Conservation (phyloP, 2,797 vertebrate genomes). For the Neosilurus hyrtlii region DNA sequence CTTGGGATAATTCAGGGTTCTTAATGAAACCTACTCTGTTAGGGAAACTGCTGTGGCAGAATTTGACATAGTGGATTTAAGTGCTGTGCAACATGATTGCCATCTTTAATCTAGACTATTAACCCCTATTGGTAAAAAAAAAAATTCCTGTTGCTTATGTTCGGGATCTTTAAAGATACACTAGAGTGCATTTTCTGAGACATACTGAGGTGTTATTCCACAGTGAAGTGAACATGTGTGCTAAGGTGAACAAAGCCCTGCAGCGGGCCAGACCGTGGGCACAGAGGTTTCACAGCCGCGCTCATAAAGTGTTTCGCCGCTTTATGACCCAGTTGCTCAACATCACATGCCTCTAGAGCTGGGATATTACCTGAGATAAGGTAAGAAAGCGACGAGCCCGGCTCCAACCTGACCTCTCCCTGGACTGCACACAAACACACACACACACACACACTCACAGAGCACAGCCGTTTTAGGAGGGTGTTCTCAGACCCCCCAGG, state of each 20-base stretch:
- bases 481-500: constrained; percentile 45
- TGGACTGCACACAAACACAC: constrained; percentile 22
- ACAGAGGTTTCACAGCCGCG: constrained; percentile 58
- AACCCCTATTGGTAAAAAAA: neutral
- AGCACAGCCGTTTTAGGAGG: constrained; percentile 24
- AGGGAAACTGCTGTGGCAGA: neutral
- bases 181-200: neutral
- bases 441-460: constrained; percentile 38
- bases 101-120: neutral
- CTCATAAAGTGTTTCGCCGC: constrained; percentile 69
- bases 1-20: neutral
- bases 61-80: neutral
- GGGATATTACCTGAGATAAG: constrained; percentile 78
- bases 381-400: constrained; percentile 46
- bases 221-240: neutral
- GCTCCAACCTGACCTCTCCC: constrained; percentile 51
- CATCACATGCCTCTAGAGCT: constrained; percentile 75
- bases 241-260: constrained; percentile 8
- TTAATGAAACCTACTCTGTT: neutral
- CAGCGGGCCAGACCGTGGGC: constrained; percentile 16
- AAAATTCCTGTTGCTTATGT: neutral
- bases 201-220: neutral
- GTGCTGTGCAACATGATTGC: neutral
- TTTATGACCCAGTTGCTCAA: constrained; percentile 77
- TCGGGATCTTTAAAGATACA: neutral